Percentiles rank a stretch among this genome's conserved stretches.
phyloP scores from a whole-genome alignment of 1,140 invertebrate species.

The Geopemphigus sp. region DNA sequence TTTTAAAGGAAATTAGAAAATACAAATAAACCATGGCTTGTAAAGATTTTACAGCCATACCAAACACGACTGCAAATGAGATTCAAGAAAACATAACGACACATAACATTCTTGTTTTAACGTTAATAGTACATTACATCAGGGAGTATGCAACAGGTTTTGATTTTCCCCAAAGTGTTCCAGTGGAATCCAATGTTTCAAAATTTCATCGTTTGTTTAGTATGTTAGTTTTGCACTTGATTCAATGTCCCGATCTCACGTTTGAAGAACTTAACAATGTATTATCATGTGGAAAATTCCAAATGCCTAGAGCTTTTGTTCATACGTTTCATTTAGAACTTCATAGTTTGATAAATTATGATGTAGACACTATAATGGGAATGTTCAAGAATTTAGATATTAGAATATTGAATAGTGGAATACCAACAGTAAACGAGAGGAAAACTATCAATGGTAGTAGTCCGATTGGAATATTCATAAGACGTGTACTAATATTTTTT shows the following conservation, averaged over 20 bases:
- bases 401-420: conserved; percentile 50
- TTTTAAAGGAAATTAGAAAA: neutral
- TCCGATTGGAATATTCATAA: conserved; percentile 66
- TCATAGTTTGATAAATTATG: conserved; percentile 58
- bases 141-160: neutral
- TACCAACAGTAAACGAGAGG: conserved; percentile 50
- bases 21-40: neutral
- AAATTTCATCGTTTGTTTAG: conserved; percentile 35
- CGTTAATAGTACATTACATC: conserved; percentile 26
- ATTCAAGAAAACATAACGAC: conserved; percentile 45
- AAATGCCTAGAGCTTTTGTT: conserved; percentile 59
- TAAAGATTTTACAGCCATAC: conserved; percentile 33
- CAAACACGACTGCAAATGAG: conserved; percentile 36
- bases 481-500: conserved; percentile 75
- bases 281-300: conserved; percentile 60
- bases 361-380: conserved; percentile 65
- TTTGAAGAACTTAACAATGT: conserved; percentile 61
- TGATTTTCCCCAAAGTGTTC: neutral
- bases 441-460: conserved; percentile 56
- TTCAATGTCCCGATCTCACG: conserved; percentile 65
- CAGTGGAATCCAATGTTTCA: neutral
- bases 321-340: conserved; percentile 61
- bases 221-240: conserved; percentile 47
- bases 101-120: conserved; percentile 39
- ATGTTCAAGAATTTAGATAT: conserved; percentile 61